Conservation (phyloP, 2,113 vertebrate genomes). For the Galbula dea region DNA sequence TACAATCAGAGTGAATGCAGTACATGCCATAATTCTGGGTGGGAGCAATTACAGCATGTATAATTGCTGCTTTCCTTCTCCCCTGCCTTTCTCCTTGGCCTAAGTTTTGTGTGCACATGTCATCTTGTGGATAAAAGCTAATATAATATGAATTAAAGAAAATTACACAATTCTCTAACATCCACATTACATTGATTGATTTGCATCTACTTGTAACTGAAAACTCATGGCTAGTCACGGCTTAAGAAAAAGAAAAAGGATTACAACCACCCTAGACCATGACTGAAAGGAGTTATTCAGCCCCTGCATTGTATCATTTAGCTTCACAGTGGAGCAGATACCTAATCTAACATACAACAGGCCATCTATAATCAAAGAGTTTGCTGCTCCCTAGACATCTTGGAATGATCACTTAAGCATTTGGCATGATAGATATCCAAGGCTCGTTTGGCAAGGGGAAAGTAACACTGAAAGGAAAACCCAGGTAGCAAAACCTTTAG, state of each 20-base stretch:
- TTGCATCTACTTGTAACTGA: constrained; percentile 64
- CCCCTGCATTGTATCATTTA: constrained; percentile 55
- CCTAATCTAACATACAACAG: constrained; percentile 69
- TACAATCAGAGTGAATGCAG: neutral
- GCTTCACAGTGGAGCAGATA: constrained; percentile 64
- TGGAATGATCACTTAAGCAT: neutral
- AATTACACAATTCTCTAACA: neutral
- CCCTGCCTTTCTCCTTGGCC: neutral
- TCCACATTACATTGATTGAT: constrained; percentile 32
- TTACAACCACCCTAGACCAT: constrained; percentile 58
- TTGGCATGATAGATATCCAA: constrained; percentile 43
- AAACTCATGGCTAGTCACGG: constrained; percentile 62
- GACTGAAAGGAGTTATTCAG: constrained; percentile 62
- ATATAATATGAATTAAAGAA: constrained; percentile 19
- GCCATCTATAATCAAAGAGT: constrained; percentile 62
- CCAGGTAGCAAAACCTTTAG: constrained; percentile 14
- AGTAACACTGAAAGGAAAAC: constrained; percentile 17
- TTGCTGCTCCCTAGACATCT: constrained; percentile 40
- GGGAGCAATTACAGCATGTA: neutral
- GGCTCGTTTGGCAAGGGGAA: constrained; percentile 13
- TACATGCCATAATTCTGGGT: neutral
- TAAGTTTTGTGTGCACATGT: neutral
- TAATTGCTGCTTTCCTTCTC: neutral
- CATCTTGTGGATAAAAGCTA: constrained; percentile 17
- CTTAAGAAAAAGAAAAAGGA: constrained; percentile 59